Base-by-base conservation (phyloP, 1,140 invertebrate genomes). In the Nephila pilipes region DNA sequence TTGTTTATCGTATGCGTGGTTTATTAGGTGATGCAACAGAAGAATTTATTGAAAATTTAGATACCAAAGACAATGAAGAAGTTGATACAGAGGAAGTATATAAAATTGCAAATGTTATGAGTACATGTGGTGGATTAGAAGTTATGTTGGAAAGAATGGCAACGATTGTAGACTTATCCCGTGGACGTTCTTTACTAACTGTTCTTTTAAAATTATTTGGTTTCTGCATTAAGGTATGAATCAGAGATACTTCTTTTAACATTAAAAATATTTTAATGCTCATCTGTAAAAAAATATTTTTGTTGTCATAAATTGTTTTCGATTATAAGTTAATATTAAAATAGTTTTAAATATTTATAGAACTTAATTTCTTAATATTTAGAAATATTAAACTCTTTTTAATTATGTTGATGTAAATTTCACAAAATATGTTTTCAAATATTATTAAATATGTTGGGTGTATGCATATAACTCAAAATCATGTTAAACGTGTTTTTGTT, bases 1-100 rank as follows among this genome's bases (percentile, higher is more conserved):
- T 99, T 12, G 97, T 99, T n/a, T 99, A 99, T 95, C 97, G 99
- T 81, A 99, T 99, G 98, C 96, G 99, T 94, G 99, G 99, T 5
- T 95, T 99, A 36, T 96, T 99, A 8, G 99, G 99, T 16, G 99
- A 99, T 96, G 99, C 99, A 1, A 99, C 99, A 0, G 99, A 99
- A 95, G 99, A 99, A 95, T 99, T 99, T 96, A 98, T 99, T 20
- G 99, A 99, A 96, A 98, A 97, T 4, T 96, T 99, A 29, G 98
- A 98, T 83, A 97, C 97, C n/a, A 98, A 98, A 94, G 97, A 97
- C 94, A 98, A 98, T 94, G 97, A 98, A 95, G 97, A 98, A 93
- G 97, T 99, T 0, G 98, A 99, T 95, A 98, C 99, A 94, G 99
- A 99, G 95, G 98, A 99, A 95, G 97, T 99, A 0, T 99, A 99